These are phyloP conservation scores for Drosophila testacea DNA, from an alignment of 2,888 invertebrate species.

Conservation along the genomic window DNA sequence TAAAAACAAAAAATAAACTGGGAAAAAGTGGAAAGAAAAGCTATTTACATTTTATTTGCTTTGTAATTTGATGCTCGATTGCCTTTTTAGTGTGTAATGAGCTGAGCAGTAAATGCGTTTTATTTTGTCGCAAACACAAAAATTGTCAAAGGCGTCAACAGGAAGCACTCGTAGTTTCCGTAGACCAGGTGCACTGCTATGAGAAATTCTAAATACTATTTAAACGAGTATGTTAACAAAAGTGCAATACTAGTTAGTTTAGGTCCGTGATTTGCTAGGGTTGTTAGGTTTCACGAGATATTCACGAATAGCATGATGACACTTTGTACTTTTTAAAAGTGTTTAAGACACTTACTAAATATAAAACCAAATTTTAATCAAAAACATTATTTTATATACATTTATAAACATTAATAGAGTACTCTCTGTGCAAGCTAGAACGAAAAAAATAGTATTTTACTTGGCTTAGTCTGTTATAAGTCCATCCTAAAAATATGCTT, in stretches of 20 bases:
- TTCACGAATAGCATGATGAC: too few relatives aligned
- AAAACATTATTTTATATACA: too few relatives aligned
- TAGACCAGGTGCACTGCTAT: constrained; percentile 20
- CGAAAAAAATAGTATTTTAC: neutral
- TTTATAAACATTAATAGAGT: too few relatives aligned
- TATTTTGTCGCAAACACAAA: constrained; percentile 42
- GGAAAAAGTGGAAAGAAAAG: constrained; percentile 54
- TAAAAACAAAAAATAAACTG: constrained; percentile 26
- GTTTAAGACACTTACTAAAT: too few relatives aligned
- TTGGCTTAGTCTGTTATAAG: neutral
- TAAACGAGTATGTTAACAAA: too few relatives aligned
- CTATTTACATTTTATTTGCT: constrained; percentile 79
- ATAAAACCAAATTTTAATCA: too few relatives aligned
- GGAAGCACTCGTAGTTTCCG: neutral
- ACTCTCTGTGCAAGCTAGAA: neutral
- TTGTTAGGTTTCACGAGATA: constrained; percentile 1
- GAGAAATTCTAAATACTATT: neutral
- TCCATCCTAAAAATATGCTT: neutral
- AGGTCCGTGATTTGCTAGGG: neutral
- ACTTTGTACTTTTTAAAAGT: too few relatives aligned
- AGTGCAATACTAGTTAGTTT: neutral
- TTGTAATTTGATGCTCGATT: constrained; percentile 80
- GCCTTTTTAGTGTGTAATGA: constrained; percentile 78
- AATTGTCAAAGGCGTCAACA: constrained; percentile 19
- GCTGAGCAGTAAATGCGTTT: constrained; percentile 67